Conservation (phyloP, 2,888 invertebrate species). For the Andrena trimmerana region DNA sequence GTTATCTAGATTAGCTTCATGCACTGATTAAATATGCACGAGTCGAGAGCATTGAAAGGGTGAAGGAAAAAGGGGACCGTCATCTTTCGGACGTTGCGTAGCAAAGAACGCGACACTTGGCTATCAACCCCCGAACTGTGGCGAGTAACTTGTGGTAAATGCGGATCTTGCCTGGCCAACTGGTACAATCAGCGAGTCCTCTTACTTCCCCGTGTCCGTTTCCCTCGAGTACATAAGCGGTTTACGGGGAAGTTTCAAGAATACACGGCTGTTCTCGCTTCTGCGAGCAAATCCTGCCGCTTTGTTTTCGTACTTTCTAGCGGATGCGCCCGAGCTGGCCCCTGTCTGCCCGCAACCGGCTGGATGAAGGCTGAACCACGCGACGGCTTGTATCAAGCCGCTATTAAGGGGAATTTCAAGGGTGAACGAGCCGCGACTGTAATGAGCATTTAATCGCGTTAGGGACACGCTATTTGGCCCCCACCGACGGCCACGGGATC, state of each 20-base stretch:
- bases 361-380: slow-evolving; percentile 27
- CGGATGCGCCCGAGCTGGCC: background rate
- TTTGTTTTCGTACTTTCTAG: slow-evolving; percentile 46
- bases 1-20: too few species aligned
- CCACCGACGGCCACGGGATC: slow-evolving; percentile 4
- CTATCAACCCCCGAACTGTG: background rate
- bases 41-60: too few species aligned
- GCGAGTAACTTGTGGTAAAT: background rate
- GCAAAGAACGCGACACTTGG: background rate
- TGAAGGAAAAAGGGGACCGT: too few species aligned
- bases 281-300: slow-evolving; percentile 34
- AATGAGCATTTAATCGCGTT: slow-evolving; percentile 77
- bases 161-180: background rate
- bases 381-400: slow-evolving; percentile 29
- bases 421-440: slow-evolving; percentile 67
- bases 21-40: too few species aligned
- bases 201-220: background rate
- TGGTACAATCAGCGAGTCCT: background rate
- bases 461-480: slow-evolving; percentile 44
- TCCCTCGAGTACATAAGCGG: slow-evolving; percentile 34
- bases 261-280: slow-evolving; percentile 38
- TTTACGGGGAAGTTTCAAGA: slow-evolving; percentile 47
- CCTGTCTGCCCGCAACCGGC: background rate
- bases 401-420: slow-evolving; percentile 73
- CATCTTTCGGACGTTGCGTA: background rate